Base-by-base conservation (phyloP, 2,888 invertebrate species). In the Listrodromus nycthemerus region DNA sequence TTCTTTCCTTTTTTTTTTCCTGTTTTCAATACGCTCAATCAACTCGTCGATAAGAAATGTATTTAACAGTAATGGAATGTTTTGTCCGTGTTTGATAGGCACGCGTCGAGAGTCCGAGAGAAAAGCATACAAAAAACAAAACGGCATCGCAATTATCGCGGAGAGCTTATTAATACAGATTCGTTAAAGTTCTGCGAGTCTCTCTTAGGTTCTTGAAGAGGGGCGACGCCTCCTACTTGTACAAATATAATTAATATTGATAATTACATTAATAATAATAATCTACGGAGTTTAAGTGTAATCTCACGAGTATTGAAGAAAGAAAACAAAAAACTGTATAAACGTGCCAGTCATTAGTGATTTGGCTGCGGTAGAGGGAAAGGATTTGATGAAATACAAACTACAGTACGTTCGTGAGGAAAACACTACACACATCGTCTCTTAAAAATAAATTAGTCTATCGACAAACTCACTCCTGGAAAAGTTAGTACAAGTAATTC, bases 401-500 rank as follows among this genome's bases (percentile, higher is more conserved):
- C 76, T 67, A 61, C n/a, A 76, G 63, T 77, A 77, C 63, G 55
- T 77, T 73, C 52, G 67, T 71, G 67, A 76, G 33, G 41, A 80
- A 80, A 83, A 58, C 21, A 16, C 21, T 37, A 41, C 33, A 61
- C 61, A 79, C 21, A 55, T 70, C 65, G 63, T 71, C 52, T 75
- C 74, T 83, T 71, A 80, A 80, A 76, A 76, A 58, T 83, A 83
- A 80, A 83, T 83, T 71, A 83, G 65, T 65, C 55, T 75, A 75
- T 67, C 73, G 73, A 74, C 33, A 65, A 52, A 80, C 75, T 63
- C 50, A 45, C 50, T 71, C 41, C 19, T 30, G 63, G 74, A 78
- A 73, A 69, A 58, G 24, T 6, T 61, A 73, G 27, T 27, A 13
- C 55, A 21, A 55, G 4, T 45, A 16, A 7, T 37, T 37, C 7